A percentile compares a stretch with the other conserved stretches of the same genome.
Evolutionary conservation across 2,888 invertebrate genomes (phyloP).

Genomic region (Tenthredo distinguenda): DNA sequence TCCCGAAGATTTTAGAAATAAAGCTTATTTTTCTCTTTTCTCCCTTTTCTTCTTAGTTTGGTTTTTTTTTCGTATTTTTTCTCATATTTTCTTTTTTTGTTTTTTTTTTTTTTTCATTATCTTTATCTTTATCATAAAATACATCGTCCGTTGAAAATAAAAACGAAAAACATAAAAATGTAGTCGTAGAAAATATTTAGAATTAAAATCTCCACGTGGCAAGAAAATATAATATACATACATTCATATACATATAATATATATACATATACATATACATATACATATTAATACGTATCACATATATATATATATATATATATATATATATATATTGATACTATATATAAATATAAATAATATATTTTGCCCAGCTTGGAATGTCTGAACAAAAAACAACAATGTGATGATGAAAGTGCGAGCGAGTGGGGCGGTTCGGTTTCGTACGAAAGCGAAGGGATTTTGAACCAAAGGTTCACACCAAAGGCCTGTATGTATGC

Average conservation of each 20-base stretch:
- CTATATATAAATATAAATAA: background rate
- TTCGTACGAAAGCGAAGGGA: slow-evolving; percentile 40
- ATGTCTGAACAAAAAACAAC: slow-evolving; percentile 61
- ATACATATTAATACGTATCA: background rate
- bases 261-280: background rate
- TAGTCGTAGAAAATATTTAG: slow-evolving; percentile 61
- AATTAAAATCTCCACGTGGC: slow-evolving; percentile 65
- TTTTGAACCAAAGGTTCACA: slow-evolving; percentile 27
- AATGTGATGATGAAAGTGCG: slow-evolving; percentile 53
- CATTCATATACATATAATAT: slow-evolving; percentile 54
- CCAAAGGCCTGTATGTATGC: background rate
- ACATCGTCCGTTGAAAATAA: slow-evolving; percentile 61
- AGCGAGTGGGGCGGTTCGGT: slow-evolving; percentile 40
- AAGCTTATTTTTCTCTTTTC: slow-evolving; percentile 57
- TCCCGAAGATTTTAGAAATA: slow-evolving; percentile 63
- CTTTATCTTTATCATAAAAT: slow-evolving; percentile 62
- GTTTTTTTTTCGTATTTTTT: background rate
- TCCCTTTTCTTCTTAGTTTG: slow-evolving; percentile 50
- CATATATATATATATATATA: too few species aligned
- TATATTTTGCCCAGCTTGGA: slow-evolving; percentile 66
- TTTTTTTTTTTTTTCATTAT: slow-evolving; percentile 54
- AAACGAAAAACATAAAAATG: slow-evolving; percentile 61
- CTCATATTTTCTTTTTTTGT: slow-evolving; percentile 20
- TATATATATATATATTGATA: background rate
- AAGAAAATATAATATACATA: slow-evolving; percentile 36